Percentiles rank a stretch among this genome's conserved stretches.
These are phyloP conservation scores for Bagarius yarrelli DNA, from an alignment of 2,113 vertebrate species.

Conservation along the genomic window DNA sequence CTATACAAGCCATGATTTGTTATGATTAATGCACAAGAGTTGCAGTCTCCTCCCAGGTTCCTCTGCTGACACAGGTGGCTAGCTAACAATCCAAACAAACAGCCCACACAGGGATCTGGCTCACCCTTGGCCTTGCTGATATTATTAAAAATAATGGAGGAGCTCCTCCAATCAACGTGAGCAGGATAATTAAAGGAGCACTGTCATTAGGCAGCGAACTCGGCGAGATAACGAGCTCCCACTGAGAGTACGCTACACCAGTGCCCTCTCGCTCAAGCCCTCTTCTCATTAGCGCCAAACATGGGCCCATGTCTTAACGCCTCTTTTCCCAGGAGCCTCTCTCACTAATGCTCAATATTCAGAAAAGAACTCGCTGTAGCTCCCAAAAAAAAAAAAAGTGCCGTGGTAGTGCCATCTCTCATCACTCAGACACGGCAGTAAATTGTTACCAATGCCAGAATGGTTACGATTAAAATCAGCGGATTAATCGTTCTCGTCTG, in stretches of 20 bases:
- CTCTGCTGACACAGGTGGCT: conserved; percentile 47
- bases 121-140: conserved; percentile 44
- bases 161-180: conserved; percentile 59
- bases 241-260: conserved; percentile 51
- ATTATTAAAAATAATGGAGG: conserved; percentile 65
- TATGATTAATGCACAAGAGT: conserved; percentile 40
- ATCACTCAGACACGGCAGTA: not conserved
- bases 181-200: conserved; percentile 63
- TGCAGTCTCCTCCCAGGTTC: conserved; percentile 35
- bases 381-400: conserved; percentile 10
- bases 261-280: conserved; percentile 39
- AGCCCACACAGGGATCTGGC: conserved; percentile 29
- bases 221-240: conserved; percentile 62
- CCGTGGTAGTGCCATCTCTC: conserved; percentile 6
- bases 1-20: conserved; percentile 30
- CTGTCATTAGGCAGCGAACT: conserved; percentile 62
- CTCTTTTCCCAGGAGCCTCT: conserved; percentile 28
- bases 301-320: conserved; percentile 6
- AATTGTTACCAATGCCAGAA: not conserved
- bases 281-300: conserved; percentile 46
- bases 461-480: conserved; percentile 7
- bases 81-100: conserved; percentile 42
- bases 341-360: conserved; percentile 39
- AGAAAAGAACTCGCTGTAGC: conserved; percentile 37
- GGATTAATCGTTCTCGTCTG: not conserved